Evolutionary conservation across 2,888 invertebrate species (phyloP), one percentile per base, ranked within the genome.

Genomic region (Cacoxenus indagator): DNA sequence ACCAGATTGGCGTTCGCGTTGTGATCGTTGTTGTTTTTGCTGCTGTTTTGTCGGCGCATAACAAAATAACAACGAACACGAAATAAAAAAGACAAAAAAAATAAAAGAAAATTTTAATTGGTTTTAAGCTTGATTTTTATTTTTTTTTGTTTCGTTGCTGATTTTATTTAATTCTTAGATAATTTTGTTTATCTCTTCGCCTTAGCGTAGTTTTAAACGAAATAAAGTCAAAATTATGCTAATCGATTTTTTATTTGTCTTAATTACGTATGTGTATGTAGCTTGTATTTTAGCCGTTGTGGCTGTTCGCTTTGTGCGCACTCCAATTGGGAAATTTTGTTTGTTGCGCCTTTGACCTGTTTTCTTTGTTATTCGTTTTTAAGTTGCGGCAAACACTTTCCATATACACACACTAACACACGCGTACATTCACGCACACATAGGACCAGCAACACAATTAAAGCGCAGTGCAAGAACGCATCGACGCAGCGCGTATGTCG

Each of bases 271-370:
- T 59, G 9, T n/a, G 48, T 48, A 14, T 17, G n/a, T 17, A n/a
- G 48, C 48, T 57, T 57, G 37, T 11, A 37, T 11, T 14, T 11
- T 37, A 11, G 14, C 37, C 37, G 14, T n/a, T n/a, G n/a, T n/a
- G n/a, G n/a, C n/a, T n/a, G n/a, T n/a, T n/a, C n/a, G n/a, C 72
- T 62, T 46, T 48, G 65, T 57, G 55, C 55, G 55, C 54, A 29
- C 27, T 27, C 31, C 31, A 61, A 61, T 61, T 31, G n/a, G 70
- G 66, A 69, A 72, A 69, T 70, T 65, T 73, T 71, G 37, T 62
- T 74, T 78, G 83, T 81, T 83, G 83, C 80, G 80, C 83, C 83
- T 80, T 80, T 80, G 80, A 80, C 80, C 80, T 83, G 83, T 83
- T 80, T 80, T 80, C 71, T 22, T 43, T 43, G 3, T 51, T 51